Base-by-base conservation (phyloP, 2,888 invertebrate species). In the Coelinius sp. region DNA sequence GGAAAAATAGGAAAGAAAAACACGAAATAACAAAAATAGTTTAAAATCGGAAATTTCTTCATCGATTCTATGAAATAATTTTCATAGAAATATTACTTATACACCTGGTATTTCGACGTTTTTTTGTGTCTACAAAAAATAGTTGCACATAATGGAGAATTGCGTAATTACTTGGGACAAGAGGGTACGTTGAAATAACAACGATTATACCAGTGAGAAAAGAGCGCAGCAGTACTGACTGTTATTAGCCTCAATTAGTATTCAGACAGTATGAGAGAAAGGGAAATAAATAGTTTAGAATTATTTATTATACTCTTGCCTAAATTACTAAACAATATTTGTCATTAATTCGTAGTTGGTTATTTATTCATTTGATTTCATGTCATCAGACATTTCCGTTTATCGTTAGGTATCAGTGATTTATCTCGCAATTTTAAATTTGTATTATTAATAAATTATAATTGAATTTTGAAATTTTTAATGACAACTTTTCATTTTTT, bases 231-330 rank as follows among this genome's bases (percentile, higher is more conserved):
- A 71, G 75, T 71, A 71, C 64, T 59, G 35, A 41, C 25, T 63
- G 68, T 71, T 66, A 73, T 72, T 52, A 73, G 65, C 38, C 25
- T 49, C 65, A 71, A 74, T 77, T 74, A 73, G 68, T 66, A 71
- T 73, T 74, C 65, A 56, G 31, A 44, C 72, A 68, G 14, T 46
- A 14, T n/a, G 53, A 72, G 68, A 68, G 68, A 68, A 25, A 68
- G 25, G 59, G 41, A 2, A 7, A 38, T 38, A 63, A 62, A 49
- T 38, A 63, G 62, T 53, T 41, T 22, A 41, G 31, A 56, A 56
- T 35, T 52, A 67, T 67, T 17, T 64, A n/a, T 64, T 25, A 46
- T 59, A 27, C 38, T n/a, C n/a, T 65, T 64, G 63, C 20, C 22
- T 8, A 35, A 27, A 24, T 64, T 53, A 25, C 53, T 25, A 6